These are phyloP conservation scores for Tethea ocularis DNA, from an alignment of 2,888 invertebrate genomes.

Conservation along the genomic window DNA sequence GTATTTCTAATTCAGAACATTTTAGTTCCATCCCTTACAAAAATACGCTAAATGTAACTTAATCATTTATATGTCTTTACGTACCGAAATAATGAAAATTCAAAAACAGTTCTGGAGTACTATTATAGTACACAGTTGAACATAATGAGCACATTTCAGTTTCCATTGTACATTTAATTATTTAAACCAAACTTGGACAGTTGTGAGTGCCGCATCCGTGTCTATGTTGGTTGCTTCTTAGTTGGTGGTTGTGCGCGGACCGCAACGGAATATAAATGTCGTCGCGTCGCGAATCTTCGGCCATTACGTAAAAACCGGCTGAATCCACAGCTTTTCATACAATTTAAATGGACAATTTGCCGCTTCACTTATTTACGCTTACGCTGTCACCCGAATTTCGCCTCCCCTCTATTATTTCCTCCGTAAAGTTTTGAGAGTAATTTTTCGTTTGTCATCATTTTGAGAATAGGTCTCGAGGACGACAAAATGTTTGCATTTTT, in stretches of 20 bases:
- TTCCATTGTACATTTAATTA: not conserved
- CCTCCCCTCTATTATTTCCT: conserved; percentile 28
- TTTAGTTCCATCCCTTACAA: too few relatives aligned
- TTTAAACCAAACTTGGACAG: not conserved
- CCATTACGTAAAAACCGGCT: conserved; percentile 40
- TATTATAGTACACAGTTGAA: not conserved
- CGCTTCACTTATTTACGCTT: conserved; percentile 50
- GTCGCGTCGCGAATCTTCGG: conserved; percentile 25
- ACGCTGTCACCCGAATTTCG: conserved; percentile 17
- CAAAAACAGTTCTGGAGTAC: not conserved
- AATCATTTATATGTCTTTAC: too few relatives aligned
- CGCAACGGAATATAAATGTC: conserved; percentile 38
- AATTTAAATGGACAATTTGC: conserved; percentile 62
- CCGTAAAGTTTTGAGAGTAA: conserved; percentile 32
- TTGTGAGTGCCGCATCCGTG: not conserved
- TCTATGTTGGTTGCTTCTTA: not conserved
- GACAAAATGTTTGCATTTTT: conserved; percentile 22
- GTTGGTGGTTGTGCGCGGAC: conserved; percentile 12
- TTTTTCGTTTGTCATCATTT: conserved; percentile 41
- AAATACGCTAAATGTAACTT: too few relatives aligned
- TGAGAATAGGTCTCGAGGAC: conserved; percentile 26
- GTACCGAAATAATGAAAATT: not conserved
- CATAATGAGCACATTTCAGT: not conserved
- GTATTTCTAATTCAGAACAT: not conserved
- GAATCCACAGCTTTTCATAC: conserved; percentile 48